Conservation (phyloP, 2,888 invertebrate species). For the Anthoptus insignis region DNA sequence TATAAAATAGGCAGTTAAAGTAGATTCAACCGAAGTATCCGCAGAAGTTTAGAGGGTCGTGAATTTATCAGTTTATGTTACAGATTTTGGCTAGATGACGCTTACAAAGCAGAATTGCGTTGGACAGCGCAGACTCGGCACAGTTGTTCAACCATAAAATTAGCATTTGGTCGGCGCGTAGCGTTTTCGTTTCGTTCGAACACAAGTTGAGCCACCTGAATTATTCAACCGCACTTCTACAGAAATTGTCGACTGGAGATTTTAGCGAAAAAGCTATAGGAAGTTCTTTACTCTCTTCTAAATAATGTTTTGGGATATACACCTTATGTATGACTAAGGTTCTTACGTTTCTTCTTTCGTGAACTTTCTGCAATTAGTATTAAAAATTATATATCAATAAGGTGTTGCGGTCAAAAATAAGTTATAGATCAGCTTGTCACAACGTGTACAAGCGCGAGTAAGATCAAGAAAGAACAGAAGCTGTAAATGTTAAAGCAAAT, state of each 20-base stretch:
- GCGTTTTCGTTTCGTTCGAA: conserved; percentile 81
- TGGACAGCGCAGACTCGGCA: conserved; percentile 80
- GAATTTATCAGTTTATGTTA: conserved; percentile 43
- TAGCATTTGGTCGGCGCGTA: conserved; percentile 85
- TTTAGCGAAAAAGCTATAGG: conserved; percentile 53
- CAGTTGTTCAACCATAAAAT: conserved; percentile 87
- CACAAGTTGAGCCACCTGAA: conserved; percentile 77
- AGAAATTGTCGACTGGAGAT: conserved; percentile 63
- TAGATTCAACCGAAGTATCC: conserved; percentile 1
- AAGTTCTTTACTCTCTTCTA: conserved; percentile 48
- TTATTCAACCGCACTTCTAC: conserved; percentile 78
- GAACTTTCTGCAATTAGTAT: too few species aligned
- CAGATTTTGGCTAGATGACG: conserved; percentile 79
- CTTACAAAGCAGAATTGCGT: conserved; percentile 78
- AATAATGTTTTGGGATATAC: too few species aligned
- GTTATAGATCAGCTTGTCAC: too few species aligned
- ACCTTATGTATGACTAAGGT: too few species aligned
- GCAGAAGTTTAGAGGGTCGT: conserved; percentile 53
- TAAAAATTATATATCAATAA: too few species aligned
- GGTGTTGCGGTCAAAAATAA: too few species aligned
- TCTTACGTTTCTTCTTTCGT: too few species aligned
- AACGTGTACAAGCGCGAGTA: too few species aligned
- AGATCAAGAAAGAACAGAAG: too few species aligned
- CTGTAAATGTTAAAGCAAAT: too few species aligned
- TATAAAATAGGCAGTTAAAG: too few species aligned